Evolutionary conservation across 2,888 invertebrate species (phyloP).

Genomic region (Metellina segmentata): DNA sequence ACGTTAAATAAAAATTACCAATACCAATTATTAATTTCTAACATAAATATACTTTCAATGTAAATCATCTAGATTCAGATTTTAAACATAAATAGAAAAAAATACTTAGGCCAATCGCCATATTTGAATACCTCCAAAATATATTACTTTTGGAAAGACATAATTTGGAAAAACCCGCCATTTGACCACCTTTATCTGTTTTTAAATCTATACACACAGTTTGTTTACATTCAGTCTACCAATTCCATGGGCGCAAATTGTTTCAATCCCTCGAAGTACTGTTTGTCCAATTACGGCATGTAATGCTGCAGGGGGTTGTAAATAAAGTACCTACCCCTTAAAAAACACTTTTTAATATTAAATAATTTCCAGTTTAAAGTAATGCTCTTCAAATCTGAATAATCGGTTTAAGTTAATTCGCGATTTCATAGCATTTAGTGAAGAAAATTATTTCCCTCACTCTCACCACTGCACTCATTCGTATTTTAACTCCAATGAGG

Average conservation of each 20-base stretch:
- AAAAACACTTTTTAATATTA: no score
- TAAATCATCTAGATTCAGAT: constrained; percentile 34
- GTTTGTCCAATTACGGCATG: constrained; percentile 96
- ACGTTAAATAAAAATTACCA: no score
- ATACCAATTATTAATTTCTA: constrained; percentile 64
- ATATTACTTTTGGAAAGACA: neutral
- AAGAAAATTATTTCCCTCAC: neutral
- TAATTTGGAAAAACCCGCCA: neutral
- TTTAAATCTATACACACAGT: neutral
- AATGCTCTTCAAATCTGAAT: no score
- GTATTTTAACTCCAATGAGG: neutral
- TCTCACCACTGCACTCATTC: neutral
- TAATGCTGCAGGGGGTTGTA: no score
- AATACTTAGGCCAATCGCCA: constrained; percentile 44
- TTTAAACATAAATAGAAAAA: constrained; percentile 48
- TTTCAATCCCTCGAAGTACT: constrained; percentile 97
- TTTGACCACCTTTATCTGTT: no score
- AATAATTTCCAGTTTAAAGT: no score
- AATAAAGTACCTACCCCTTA: no score
- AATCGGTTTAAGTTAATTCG: no score
- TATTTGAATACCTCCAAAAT: constrained; percentile 22
- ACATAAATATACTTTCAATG: constrained; percentile 44
- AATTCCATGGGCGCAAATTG: constrained; percentile 95
- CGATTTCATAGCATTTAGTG: no score
- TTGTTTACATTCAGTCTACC: constrained; percentile 89